A percentile compares a stretch with the other conserved stretches of the same genome.
These are phyloP conservation scores for Rhagoletis pomonella DNA, from an alignment of 1,140 invertebrate species.

Conservation along the genomic window DNA sequence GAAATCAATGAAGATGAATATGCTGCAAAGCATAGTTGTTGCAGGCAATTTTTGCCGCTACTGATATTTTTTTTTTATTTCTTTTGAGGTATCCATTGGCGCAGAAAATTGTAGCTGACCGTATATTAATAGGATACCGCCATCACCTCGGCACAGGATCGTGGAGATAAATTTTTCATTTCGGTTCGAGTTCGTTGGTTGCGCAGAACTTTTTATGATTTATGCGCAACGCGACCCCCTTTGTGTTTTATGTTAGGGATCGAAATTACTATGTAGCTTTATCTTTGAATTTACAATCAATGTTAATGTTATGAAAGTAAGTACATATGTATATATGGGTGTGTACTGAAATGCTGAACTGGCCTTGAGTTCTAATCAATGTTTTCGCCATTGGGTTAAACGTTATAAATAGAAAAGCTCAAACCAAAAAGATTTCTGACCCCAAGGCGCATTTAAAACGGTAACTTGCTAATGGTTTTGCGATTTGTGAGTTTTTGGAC, in stretches of 20 bases:
- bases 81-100: background rate
- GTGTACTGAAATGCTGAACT: background rate
- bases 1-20: conserved; percentile 16
- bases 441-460: no score
- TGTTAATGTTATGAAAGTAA: background rate
- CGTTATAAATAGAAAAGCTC: no score
- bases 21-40: background rate
- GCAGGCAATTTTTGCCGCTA: background rate
- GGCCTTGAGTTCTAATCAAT: background rate
- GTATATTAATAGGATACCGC: conserved; percentile 26
- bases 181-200: background rate
- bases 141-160: background rate
- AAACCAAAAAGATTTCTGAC: no score
- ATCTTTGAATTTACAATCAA: background rate
- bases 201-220: conserved; percentile 12
- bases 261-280: conserved; percentile 23
- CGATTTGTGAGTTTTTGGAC: no score
- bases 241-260: background rate
- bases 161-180: background rate
- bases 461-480: no score
- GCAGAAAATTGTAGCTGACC: background rate
- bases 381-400: no score
- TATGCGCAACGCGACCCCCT: background rate
- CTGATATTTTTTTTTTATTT: background rate
- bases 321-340: background rate